These are phyloP conservation scores for Plectrocnemia conspersa DNA, from an alignment of 1,140 invertebrate genomes.

Conservation along the genomic window DNA sequence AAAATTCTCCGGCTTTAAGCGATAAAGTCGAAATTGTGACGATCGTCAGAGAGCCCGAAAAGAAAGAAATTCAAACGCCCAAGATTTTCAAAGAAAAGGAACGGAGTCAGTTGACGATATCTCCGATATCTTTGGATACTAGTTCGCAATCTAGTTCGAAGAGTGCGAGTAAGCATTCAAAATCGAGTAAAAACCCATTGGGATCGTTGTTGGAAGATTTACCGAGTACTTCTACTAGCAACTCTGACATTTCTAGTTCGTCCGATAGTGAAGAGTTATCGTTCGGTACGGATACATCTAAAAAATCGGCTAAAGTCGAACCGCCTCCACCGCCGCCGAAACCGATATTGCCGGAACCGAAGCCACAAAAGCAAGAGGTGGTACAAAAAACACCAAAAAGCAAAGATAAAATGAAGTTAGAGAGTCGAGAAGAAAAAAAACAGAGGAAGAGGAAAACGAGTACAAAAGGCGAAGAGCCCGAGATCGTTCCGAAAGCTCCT, in stretches of 20 bases:
- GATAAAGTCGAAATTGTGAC: conserved; percentile 42
- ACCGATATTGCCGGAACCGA: conserved; percentile 10
- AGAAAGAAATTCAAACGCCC: conserved; percentile 5
- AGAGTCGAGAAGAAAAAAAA: conserved; percentile 53
- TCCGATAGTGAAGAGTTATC: conserved; percentile 30
- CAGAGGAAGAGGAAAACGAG: conserved; percentile 53
- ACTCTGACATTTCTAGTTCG: conserved; percentile 22
- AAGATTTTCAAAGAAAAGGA: conserved; percentile 41
- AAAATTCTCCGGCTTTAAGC: conserved; percentile 39
- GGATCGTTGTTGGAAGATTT: conserved; percentile 24
- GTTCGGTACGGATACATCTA: conserved; percentile 17
- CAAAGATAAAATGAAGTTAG: conserved; percentile 42
- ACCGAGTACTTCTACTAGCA: conserved; percentile 17
- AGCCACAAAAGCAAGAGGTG: conserved; percentile 40
- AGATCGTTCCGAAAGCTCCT: conserved; percentile 35
- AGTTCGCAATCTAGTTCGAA: conserved; percentile 50
- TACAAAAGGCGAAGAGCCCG: conserved; percentile 45
- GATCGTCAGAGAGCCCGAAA: conserved; percentile 18
- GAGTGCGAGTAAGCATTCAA: conserved; percentile 24
- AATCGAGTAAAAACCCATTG: conserved; percentile 19
- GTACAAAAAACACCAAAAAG: conserved; percentile 45
- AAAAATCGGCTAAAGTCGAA: conserved; percentile 4
- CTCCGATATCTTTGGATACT: conserved; percentile 49
- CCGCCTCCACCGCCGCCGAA: too few relatives aligned
- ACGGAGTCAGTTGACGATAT: conserved; percentile 42